phyloP scores from a whole-genome alignment of 2,113 vertebrate genomes.

The Excalfactoria chinensis region DNA sequence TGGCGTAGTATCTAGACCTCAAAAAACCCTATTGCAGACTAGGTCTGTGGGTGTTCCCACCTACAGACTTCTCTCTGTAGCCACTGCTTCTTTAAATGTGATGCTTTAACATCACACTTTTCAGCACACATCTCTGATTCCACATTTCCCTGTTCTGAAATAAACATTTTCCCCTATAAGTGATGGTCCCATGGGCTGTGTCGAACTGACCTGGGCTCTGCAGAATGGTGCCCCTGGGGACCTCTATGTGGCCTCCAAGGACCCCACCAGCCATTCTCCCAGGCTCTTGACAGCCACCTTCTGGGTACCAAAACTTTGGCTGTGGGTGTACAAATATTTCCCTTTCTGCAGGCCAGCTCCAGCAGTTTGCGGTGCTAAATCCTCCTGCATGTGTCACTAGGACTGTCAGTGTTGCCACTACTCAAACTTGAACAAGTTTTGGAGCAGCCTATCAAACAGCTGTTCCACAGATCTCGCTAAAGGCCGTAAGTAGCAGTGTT shows the following conservation, averaged over 20 bases:
- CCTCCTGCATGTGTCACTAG: neutral
- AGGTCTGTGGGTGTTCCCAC: neutral
- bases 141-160: neutral
- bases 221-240: neutral
- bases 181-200: neutral
- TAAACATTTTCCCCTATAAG: neutral
- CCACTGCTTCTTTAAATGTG: neutral
- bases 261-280: neutral
- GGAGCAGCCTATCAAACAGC: neutral
- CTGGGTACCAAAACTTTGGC: neutral
- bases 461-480: neutral
- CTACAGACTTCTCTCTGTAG: neutral
- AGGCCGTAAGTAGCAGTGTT: neutral
- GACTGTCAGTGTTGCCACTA: neutral
- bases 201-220: neutral
- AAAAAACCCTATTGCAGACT: neutral
- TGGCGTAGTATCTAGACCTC: neutral
- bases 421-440: neutral
- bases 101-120: neutral
- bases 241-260: neutral
- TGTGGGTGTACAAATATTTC: neutral
- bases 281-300: neutral
- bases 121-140: neutral
- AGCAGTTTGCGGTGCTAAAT: neutral
- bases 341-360: neutral